These are phyloP conservation scores for Drosophila rubida DNA, from an alignment of 2,888 invertebrate species.

Conservation along the genomic window DNA sequence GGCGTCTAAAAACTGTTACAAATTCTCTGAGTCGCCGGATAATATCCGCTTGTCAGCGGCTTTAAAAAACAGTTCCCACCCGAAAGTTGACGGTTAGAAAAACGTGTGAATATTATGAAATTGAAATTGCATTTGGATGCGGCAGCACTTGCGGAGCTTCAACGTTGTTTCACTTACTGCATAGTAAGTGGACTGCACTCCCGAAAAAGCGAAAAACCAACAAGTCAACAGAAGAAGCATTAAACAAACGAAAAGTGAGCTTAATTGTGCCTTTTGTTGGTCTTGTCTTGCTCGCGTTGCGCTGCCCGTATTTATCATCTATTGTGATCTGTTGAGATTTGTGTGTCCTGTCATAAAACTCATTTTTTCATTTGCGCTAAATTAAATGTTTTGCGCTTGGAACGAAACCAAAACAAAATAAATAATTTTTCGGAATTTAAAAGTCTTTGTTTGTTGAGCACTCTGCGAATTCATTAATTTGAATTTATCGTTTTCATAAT, in stretches of 20 bases:
- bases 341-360: slow-evolving; percentile 71
- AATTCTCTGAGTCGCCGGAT: slow-evolving; percentile 43
- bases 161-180: not conserved
- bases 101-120: slow-evolving; percentile 78
- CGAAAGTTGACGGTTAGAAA: slow-evolving; percentile 50
- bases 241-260: slow-evolving; percentile 30
- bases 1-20: slow-evolving; percentile 49
- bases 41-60: slow-evolving; percentile 70
- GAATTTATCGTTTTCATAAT: slow-evolving; percentile 38
- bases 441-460: slow-evolving; percentile 54
- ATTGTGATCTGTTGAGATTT: slow-evolving; percentile 65
- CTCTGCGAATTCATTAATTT: slow-evolving; percentile 59
- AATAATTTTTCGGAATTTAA: slow-evolving; percentile 63
- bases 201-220: slow-evolving; percentile 38
- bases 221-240: slow-evolving; percentile 9
- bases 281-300: slow-evolving; percentile 41
- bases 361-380: slow-evolving; percentile 41
- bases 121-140: slow-evolving; percentile 64
- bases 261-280: slow-evolving; percentile 54
- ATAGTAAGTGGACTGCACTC: slow-evolving; percentile 46
- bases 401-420: slow-evolving; percentile 51
- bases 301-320: slow-evolving; percentile 40
- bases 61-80: slow-evolving; percentile 45
- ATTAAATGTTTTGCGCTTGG: slow-evolving; percentile 39
- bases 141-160: slow-evolving; percentile 25